Evolutionary conservation across 2,888 invertebrate species (phyloP), one percentile per base, ranked within the genome.

Genomic region (Erynnis tages): DNA sequence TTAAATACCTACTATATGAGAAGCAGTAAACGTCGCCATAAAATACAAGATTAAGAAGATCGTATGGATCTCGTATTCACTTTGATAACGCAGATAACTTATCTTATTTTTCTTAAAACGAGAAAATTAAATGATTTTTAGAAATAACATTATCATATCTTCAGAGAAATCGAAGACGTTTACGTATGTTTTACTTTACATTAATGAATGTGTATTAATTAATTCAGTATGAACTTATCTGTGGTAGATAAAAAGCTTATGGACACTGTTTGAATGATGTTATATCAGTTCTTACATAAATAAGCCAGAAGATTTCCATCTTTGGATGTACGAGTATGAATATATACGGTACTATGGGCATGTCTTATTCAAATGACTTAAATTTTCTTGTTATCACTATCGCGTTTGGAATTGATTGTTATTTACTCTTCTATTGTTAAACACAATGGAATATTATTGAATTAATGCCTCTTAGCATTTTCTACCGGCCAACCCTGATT

Each of bases 111-210:
- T 19, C 21, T 35, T 50, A 21, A 41, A 43, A 29, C 27, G 34
- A 35, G 50, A 50, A 50, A n/a, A n/a, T n/a, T n/a, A n/a, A n/a
- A 35, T 50, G 50, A 50, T 43, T 43, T 50, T 43, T n/a, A 27
- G 25, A 35, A 41, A 19, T 17, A 35, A 25, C 43, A 43, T 35
- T 43, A 50, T 43, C 50, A 27, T 43, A 43, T 29, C 50, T 43
- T 14, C n/a, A 38, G 29, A n/a, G 41, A 43, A 43, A 50, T 43
- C 27, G 25, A 41, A 27, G 14, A 32, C 50, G 19, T 25, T 50
- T 29, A 43, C 14, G 35, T 50, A 32, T 50, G 43, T 27, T 43
- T 35, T 35, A 41, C 41, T 41, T 50, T 50, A 23, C 27, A 29
- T 35, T 49, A 34, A 49, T 34, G 35, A 27, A 29, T 27, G 13